These are phyloP conservation scores for Venustoraphidia nigricollis DNA, from an alignment of 2,888 invertebrate species.

Conservation along the genomic window DNA sequence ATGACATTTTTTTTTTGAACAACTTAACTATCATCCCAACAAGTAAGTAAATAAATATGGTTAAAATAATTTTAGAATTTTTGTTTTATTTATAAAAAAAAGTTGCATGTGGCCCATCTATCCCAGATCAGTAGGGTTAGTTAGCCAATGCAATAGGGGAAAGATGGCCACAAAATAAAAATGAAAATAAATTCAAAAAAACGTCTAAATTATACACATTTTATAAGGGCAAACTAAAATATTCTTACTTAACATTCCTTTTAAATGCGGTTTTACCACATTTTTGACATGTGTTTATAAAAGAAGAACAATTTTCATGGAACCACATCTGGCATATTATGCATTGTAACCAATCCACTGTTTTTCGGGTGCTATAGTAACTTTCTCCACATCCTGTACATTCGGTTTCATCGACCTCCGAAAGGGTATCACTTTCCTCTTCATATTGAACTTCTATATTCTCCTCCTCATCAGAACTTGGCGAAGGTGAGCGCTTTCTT, in stretches of 20 bases:
- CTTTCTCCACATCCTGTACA: slow-evolving; percentile 10
- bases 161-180: slow-evolving; percentile 6
- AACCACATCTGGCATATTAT: slow-evolving; percentile 10
- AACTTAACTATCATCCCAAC: slow-evolving; percentile 4
- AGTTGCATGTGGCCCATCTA: slow-evolving; percentile 8
- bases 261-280: slow-evolving; percentile 8
- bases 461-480: slow-evolving; percentile 4
- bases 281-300: slow-evolving; percentile 8
- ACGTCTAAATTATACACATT: too few relatives aligned
- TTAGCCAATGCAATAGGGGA: slow-evolving; percentile 9
- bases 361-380: slow-evolving; percentile 9
- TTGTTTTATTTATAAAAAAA: slow-evolving; percentile 6
- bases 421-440: slow-evolving; percentile 5
- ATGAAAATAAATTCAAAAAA: background rate
- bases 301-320: slow-evolving; percentile 11
- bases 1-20: background rate
- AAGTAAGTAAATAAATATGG: slow-evolving; percentile 7
- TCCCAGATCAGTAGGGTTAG: slow-evolving; percentile 7
- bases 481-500: slow-evolving; percentile 5
- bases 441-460: slow-evolving; percentile 3
- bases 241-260: background rate
- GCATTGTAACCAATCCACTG: slow-evolving; percentile 9
- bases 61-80: slow-evolving; percentile 6
- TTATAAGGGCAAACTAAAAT: slow-evolving; percentile 2
- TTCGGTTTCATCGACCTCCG: slow-evolving; percentile 8